Evolutionary conservation across 2,113 vertebrate genomes (phyloP).

Genomic region (Chrysochloris asiatica): DNA sequence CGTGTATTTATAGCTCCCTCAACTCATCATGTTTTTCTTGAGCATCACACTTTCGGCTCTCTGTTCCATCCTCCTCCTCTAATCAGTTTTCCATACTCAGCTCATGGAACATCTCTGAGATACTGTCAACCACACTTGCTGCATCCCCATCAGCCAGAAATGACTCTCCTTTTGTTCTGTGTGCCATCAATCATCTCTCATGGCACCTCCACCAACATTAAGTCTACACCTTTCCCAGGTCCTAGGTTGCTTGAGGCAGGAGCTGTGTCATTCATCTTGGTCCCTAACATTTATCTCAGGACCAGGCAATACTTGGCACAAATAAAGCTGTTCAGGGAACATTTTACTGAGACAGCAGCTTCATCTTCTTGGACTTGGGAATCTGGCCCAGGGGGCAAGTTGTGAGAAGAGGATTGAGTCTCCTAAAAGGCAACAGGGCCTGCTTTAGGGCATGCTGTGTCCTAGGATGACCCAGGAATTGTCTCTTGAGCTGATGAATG

Average conservation of each 20-base stretch:
- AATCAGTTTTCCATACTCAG: neutral
- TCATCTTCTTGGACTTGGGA: neutral
- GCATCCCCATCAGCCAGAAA: neutral
- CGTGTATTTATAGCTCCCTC: conserved; percentile 3
- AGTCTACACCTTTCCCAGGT: neutral
- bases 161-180: neutral
- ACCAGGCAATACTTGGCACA: neutral
- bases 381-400: neutral
- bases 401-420: neutral
- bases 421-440: neutral
- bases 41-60: neutral
- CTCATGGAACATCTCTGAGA: neutral
- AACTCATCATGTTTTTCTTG: neutral
- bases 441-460: neutral
- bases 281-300: neutral
- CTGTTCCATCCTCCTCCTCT: neutral
- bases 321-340: neutral
- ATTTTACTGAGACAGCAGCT: neutral
- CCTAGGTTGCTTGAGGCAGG: neutral
- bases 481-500: neutral
- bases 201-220: neutral
- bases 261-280: neutral
- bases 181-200: neutral
- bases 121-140: neutral
- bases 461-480: neutral